phyloP scores from a whole-genome alignment of 2,797 vertebrate species.

The Kryptolebias ocellatus region DNA sequence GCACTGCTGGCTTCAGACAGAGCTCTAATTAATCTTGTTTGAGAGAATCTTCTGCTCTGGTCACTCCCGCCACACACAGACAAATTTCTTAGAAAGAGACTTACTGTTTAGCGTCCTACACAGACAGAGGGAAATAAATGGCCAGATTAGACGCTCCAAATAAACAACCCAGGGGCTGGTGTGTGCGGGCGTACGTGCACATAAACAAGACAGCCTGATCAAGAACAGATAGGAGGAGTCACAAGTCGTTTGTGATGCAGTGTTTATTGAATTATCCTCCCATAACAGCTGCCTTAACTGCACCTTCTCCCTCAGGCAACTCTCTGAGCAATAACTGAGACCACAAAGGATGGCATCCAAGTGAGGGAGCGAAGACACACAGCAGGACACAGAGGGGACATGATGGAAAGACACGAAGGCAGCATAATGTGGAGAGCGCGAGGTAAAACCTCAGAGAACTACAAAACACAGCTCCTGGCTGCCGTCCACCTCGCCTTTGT shows the following conservation, averaged over 20 bases:
- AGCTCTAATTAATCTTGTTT: slow-evolving; percentile 73
- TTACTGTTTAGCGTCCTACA: slow-evolving; percentile 41
- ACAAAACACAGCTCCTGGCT: slow-evolving; percentile 42
- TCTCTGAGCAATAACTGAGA: slow-evolving; percentile 56
- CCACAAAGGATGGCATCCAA: slow-evolving; percentile 43
- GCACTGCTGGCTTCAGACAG: slow-evolving; percentile 51
- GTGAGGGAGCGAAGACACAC: slow-evolving; percentile 28
- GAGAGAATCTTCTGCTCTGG: slow-evolving; percentile 62
- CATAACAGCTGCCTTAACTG: slow-evolving; percentile 54
- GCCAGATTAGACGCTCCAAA: slow-evolving; percentile 59
- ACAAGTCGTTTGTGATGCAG: slow-evolving; percentile 59
- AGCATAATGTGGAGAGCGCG: slow-evolving; percentile 13
- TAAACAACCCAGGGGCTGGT: slow-evolving; percentile 42
- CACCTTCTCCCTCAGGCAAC: slow-evolving; percentile 46
- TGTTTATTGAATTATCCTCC: slow-evolving; percentile 62
- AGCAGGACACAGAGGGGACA: slow-evolving; percentile 39
- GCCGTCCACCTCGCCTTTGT: slow-evolving; percentile 40
- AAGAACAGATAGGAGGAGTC: slow-evolving; percentile 63
- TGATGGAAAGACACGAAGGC: slow-evolving; percentile 42
- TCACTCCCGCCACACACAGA: slow-evolving; percentile 50
- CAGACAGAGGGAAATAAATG: slow-evolving; percentile 47
- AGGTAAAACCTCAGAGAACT: slow-evolving; percentile 43
- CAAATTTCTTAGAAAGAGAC: slow-evolving; percentile 72
- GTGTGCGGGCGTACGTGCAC: slow-evolving; percentile 35
- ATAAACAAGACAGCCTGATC: slow-evolving; percentile 58